Base-by-base conservation (phyloP, 2,113 vertebrate species). In the Dasyprocta punctata region DNA sequence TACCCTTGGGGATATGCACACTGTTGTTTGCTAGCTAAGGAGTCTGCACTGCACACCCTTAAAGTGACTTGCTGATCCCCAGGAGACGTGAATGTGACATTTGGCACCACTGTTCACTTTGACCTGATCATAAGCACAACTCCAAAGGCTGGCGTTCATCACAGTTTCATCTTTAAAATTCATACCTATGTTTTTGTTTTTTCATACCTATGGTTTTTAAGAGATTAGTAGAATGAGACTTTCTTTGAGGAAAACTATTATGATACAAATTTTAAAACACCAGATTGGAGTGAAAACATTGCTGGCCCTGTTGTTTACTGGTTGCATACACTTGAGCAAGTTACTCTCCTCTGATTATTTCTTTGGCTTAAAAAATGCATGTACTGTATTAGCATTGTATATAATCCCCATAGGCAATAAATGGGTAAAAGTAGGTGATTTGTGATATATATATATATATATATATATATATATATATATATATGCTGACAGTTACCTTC, bases 91-190 rank as follows among this genome's bases (percentile, higher is more conserved):
- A n/a, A 52, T 28, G 11, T 63, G 12, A 3, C 63, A 65, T 89
- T 77, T 44, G 82, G 41, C 47, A 3, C 7, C 2, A 19, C 36
- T 22, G 30, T 78, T 61, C 56, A 10, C 22, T 88, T 91, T 17
- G 71, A 20, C n/a, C 11, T 60, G 4, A 80, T 77, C 71, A 28
- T 41, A 63, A 33, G 10, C 63, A 33, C 67, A 6, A 49, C 90
- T 81, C 33, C 11, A 63, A 89, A 69, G 56, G 22, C 20, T 75
- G 36, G 61, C 61, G 41, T 56, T 86, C 86, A 12, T 83, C 75
- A 47, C 1, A n/a, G 19, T 71, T 86, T 73, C 56, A 90, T 92
- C 22, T 88, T 22, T 88, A 85, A 97, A 90, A 88, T 85, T 22
- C 80, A 33, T 61, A 44, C 2, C 16, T 63, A 3, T 69, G 60